Evolutionary conservation across 2,797 vertebrate species (phyloP).

Genomic region (Lacerta agilis): DNA sequence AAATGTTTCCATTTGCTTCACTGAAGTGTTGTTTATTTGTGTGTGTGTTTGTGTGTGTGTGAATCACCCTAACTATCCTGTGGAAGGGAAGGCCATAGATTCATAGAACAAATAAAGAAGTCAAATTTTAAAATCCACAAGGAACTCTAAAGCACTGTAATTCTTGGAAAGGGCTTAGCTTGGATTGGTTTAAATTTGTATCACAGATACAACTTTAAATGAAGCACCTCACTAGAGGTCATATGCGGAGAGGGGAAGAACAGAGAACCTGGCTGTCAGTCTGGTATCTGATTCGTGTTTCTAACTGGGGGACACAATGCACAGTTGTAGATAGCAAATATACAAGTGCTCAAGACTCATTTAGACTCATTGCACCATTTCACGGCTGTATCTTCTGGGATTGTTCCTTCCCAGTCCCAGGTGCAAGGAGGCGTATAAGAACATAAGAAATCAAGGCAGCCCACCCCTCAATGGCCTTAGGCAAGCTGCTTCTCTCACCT

Average conservation of each 20-base stretch:
- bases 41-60: background rate
- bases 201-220: background rate
- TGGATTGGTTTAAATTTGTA: background rate
- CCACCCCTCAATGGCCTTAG: background rate
- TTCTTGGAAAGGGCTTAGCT: background rate
- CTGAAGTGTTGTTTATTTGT: too few relatives aligned
- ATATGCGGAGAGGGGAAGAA: background rate
- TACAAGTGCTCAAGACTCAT: background rate
- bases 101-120: background rate
- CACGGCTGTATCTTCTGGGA: background rate
- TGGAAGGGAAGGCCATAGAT: background rate
- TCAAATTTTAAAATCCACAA: background rate
- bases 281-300: background rate
- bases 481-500: background rate
- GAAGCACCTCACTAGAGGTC: background rate
- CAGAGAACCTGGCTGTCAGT: background rate
- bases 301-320: background rate
- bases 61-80: background rate
- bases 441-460: too few relatives aligned
- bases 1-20: too few relatives aligned
- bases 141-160: background rate
- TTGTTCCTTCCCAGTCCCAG: too few relatives aligned
- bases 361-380: background rate
- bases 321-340: background rate
- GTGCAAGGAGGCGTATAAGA: too few relatives aligned